phyloP scores from a whole-genome alignment of 2,797 vertebrate genomes.

The Sardinella longiceps region DNA sequence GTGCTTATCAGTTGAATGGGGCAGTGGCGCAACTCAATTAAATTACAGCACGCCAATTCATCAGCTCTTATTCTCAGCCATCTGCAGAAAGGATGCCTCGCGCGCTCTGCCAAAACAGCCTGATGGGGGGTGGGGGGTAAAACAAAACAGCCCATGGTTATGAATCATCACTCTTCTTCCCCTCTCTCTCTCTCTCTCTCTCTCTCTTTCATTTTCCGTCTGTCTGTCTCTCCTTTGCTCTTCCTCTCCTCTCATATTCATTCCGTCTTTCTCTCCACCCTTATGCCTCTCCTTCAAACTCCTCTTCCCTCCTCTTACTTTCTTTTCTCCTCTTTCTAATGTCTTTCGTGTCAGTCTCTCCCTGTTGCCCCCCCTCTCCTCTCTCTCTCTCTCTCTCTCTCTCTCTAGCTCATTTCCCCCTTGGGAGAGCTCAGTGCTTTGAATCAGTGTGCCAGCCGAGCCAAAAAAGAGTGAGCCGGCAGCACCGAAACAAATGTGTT shows the following conservation, averaged over 20 bases:
- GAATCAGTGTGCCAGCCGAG: not conserved
- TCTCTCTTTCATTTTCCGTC: not conserved
- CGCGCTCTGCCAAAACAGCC: not conserved
- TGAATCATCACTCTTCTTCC: constrained; percentile 5
- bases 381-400: not conserved
- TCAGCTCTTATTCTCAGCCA: not conserved
- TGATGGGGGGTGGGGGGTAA: not conserved
- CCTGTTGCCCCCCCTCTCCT: not conserved
- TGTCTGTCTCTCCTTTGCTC: not conserved
- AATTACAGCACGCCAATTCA: not conserved
- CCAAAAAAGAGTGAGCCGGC: not conserved
- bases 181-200: not conserved
- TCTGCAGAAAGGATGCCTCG: not conserved
- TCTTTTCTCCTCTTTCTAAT: not conserved
- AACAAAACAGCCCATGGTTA: not conserved
- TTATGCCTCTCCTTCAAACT: too few relatives aligned
- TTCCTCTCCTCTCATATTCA: not conserved
- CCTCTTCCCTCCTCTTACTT: too few relatives aligned
- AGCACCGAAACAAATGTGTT: not conserved
- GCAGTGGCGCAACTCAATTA: not conserved
- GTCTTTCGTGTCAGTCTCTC: not conserved
- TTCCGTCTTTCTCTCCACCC: not conserved
- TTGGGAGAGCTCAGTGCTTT: constrained; percentile 1
- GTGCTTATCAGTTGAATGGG: constrained; percentile 5
- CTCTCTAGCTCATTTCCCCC: not conserved